Evolutionary conservation across 2,888 invertebrate genomes (phyloP), one percentile per base, ranked within the genome.

Genomic region (Stramonita haemastoma): DNA sequence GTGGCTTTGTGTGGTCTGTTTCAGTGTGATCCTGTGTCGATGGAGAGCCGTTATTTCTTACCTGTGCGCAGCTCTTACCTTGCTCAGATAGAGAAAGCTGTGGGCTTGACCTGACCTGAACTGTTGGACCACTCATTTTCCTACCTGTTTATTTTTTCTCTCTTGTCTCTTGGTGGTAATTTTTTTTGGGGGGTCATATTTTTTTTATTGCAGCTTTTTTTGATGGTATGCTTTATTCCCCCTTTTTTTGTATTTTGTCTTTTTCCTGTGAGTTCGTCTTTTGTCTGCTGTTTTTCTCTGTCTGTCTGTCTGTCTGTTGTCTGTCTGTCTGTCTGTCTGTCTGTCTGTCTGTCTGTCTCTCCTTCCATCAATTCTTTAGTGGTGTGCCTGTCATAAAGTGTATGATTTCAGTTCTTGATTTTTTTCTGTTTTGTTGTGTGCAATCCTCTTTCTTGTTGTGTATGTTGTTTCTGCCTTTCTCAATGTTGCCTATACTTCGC

Each of bases 1-100:
- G 17, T 85, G 15, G 34, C 56, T 56, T 60, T 73, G n/a, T 86
- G 36, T 83, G 77, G 32, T 83, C 11, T 89, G 86, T 86, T 89
- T 60, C 94, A 96, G 96, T 96, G 96, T 94, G 94, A 95, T 87
- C 92, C 90, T 60, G 91, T 95, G 81, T 92, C 94, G 5, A 89
- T 91, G 29, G 94, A 94, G 22, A 93, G 92, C 66, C 92, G 93
- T 15, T 95, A 94, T 89, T 93, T 94, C 86, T 93, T 96, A 70
- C 96, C 96, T 57, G 91, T 96, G 79, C 91, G 93, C 70, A 93
- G 94, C 70, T 92, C 91, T 6, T 96, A 96, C 90, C 92, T 95
- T 34, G 92, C 94, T 88, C 96, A 96, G 92, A 91, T 96, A 46
- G 94, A 94, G 79, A 91, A 91, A 34, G 93, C 94, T 32, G 92